These are phyloP conservation scores for Xylota sylvarum DNA, from an alignment of 2,888 invertebrate species.

Conservation along the genomic window DNA sequence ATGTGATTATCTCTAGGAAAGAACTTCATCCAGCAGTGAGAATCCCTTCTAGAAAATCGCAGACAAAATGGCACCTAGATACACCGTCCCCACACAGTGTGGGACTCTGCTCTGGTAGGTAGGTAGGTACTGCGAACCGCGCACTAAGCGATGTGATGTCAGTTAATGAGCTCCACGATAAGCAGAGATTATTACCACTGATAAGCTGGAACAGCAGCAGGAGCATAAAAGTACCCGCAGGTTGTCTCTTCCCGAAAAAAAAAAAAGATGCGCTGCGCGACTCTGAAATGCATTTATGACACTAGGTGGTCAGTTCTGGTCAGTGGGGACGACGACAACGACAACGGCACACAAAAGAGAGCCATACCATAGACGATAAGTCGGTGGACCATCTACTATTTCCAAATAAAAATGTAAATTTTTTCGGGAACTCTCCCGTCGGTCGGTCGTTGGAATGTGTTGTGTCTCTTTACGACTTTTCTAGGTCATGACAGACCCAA, in stretches of 20 bases:
- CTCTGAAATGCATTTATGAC: conserved; percentile 49
- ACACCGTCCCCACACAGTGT: conserved; percentile 15
- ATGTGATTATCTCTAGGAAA: conserved; percentile 43
- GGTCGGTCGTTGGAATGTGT: no score
- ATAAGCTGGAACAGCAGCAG: conserved; percentile 65
- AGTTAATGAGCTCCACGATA: conserved; percentile 72
- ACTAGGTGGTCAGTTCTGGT: conserved; percentile 67
- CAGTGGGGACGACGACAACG: background rate
- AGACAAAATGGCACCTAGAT: conserved; percentile 72
- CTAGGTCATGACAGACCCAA: conserved; percentile 74
- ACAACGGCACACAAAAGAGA: conserved; percentile 17
- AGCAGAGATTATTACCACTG: conserved; percentile 63
- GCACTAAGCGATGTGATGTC: conserved; percentile 63
- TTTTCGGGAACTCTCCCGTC: conserved; percentile 34
- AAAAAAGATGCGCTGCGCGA: background rate
- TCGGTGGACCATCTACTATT: conserved; percentile 20
- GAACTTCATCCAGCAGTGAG: conserved; percentile 33
- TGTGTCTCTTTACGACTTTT: conserved; percentile 62
- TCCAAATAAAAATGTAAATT: conserved; percentile 77
- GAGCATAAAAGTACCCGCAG: conserved; percentile 58
- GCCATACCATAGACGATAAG: conserved; percentile 50
- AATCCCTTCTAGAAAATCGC: conserved; percentile 42
- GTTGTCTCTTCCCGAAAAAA: conserved; percentile 22
- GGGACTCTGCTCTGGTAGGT: no score
- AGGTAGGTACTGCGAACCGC: background rate